Evolutionary conservation across 2,888 invertebrate species (phyloP).

Genomic region (Cephus runcator): DNA sequence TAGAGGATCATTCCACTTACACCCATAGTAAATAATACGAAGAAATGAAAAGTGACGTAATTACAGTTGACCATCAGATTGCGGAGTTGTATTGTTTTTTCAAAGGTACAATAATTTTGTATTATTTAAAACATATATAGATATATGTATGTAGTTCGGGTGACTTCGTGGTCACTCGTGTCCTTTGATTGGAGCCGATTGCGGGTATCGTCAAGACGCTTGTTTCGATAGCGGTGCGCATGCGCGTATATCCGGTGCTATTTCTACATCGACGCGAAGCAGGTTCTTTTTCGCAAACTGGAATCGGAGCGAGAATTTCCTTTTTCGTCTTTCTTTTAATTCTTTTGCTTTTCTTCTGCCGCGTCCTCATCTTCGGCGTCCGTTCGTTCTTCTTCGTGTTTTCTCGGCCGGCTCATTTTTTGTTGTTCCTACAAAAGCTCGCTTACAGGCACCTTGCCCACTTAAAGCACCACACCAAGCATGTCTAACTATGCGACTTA

Average conservation of each 20-base stretch:
- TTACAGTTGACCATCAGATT: background rate
- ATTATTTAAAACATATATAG: background rate
- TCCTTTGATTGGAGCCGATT: background rate
- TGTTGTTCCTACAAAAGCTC: background rate
- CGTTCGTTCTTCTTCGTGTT: background rate
- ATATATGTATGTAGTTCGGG: background rate
- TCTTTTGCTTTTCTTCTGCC: background rate
- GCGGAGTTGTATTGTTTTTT: background rate
- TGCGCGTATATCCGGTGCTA: background rate
- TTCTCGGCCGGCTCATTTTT: background rate
- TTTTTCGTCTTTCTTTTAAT: background rate
- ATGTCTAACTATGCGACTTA: slow-evolving; percentile 63
- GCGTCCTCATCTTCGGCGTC: background rate
- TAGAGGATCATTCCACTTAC: background rate
- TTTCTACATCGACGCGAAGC: background rate
- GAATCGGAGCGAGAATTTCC: background rate
- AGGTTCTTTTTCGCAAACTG: background rate
- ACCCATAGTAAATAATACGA: background rate
- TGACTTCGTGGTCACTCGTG: background rate
- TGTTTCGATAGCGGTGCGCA: background rate
- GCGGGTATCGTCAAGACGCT: background rate
- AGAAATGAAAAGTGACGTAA: background rate
- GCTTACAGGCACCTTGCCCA: slow-evolving; percentile 24
- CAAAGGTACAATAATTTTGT: background rate
- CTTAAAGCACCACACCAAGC: slow-evolving; percentile 60